Conservation (phyloP, 2,888 invertebrate species). For the Eupithecia inturbata region DNA sequence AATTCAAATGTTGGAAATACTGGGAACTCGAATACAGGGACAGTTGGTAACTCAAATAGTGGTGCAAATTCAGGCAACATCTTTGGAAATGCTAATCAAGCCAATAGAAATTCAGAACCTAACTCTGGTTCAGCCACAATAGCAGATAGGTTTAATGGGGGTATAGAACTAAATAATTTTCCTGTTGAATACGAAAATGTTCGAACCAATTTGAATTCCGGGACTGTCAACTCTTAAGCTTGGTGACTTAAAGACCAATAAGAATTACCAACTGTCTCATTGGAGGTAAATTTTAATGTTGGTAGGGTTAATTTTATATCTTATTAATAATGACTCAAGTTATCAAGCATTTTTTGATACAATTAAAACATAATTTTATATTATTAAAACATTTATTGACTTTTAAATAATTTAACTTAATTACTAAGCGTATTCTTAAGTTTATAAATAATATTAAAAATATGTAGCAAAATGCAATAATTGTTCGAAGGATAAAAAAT, state of each 20-base stretch:
- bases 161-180: conserved; percentile 25
- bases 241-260: not conserved
- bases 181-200: conserved; percentile 10
- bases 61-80: not conserved
- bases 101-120: not conserved
- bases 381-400: conserved; percentile 82
- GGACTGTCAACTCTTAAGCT: conserved; percentile 19
- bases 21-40: not conserved
- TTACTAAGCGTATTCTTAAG: conserved; percentile 77
- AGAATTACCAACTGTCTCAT: not conserved
- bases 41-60: not conserved
- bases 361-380: conserved; percentile 56
- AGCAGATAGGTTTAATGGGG: conserved; percentile 18
- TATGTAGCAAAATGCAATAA: conserved; percentile 70
- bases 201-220: conserved; percentile 27
- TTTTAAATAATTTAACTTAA: conserved; percentile 82
- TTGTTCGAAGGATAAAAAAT: conserved; percentile 36
- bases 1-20: conserved; percentile 1
- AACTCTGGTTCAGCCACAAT: not conserved
- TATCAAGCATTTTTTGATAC: not conserved
- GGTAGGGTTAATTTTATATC: not conserved
- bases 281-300: not conserved
- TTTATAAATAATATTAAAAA: conserved; percentile 67
- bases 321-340: not conserved
- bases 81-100: not conserved